Conservation (phyloP, 35 echinoderm and acorn worm genomes). For the Heliocidaris tuberculata region DNA sequence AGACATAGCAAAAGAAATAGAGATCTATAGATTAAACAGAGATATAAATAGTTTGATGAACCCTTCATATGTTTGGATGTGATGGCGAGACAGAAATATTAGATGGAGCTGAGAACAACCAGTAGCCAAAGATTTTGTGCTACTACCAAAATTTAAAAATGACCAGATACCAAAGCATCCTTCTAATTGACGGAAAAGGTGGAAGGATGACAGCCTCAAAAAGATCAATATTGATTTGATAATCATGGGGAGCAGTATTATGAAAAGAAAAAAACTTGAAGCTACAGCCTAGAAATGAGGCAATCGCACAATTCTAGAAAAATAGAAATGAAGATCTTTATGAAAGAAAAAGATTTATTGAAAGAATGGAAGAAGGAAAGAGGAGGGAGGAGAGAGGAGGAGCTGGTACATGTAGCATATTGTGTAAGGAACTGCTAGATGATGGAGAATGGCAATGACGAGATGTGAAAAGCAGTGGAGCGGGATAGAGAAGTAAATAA, state of each 20-base stretch:
- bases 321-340: background rate
- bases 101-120: background rate
- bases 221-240: too few species aligned
- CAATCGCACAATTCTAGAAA: too few species aligned
- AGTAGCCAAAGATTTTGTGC: too few species aligned
- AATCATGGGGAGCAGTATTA: background rate
- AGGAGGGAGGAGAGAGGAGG: background rate
- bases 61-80: background rate
- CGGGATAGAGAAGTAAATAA: background rate
- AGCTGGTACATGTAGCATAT: background rate
- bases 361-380: background rate
- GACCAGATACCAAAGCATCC: too few species aligned
- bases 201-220: too few species aligned
- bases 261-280: background rate
- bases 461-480: background rate
- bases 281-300: background rate
- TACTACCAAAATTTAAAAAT: too few species aligned
- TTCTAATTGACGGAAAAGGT: too few species aligned
- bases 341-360: background rate
- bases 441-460: background rate
- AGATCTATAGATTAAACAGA: background rate
- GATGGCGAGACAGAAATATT: background rate
- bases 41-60: background rate
- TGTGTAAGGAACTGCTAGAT: background rate
- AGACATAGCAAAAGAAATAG: background rate